Evolutionary conservation across 2,113 vertebrate species (phyloP).

Genomic region (Chiloscyllium plagiosum): DNA sequence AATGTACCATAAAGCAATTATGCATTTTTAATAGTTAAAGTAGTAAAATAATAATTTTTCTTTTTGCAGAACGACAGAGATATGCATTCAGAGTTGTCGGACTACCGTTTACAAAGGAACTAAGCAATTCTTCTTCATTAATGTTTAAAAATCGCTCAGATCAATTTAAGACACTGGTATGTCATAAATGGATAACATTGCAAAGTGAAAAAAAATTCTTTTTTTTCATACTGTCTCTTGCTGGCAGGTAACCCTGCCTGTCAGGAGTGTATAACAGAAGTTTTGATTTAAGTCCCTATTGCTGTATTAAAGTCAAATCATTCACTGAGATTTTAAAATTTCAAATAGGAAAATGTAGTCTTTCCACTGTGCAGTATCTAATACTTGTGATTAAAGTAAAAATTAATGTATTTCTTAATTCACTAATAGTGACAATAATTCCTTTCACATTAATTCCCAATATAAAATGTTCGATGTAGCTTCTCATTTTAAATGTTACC

Average conservation of each 20-base stretch:
- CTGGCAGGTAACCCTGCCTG: neutral
- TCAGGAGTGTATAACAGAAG: neutral
- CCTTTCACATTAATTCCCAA: neutral
- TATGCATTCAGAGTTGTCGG: neutral
- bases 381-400: neutral
- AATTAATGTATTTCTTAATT: neutral
- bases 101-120: neutral
- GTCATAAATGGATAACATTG: conserved; percentile 14
- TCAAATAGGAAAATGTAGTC: neutral
- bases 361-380: neutral
- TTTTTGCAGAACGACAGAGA: neutral
- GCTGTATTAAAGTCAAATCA: neutral
- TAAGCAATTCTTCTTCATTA: neutral
- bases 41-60: neutral
- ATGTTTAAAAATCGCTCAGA: neutral
- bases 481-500: neutral
- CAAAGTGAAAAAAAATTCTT: neutral
- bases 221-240: neutral
- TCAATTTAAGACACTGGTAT: neutral
- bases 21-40: neutral
- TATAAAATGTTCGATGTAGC: neutral
- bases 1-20: neutral
- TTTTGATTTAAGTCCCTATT: neutral
- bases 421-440: neutral
- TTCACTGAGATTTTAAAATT: neutral